Conservation (phyloP, 1,140 invertebrate genomes). For the Triops longicaudatus region DNA sequence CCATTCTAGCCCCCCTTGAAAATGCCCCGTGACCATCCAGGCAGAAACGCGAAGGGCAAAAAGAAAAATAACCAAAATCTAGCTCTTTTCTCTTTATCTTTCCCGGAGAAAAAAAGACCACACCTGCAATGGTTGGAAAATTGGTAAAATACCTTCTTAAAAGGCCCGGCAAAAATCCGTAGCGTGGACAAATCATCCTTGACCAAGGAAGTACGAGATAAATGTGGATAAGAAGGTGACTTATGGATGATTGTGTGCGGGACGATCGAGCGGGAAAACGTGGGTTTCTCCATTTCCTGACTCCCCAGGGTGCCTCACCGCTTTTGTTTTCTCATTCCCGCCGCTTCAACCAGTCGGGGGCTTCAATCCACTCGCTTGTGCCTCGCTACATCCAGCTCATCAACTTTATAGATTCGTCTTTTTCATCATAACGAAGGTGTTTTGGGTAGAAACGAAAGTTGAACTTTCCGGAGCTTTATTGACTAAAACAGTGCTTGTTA, state of each 20-base stretch:
- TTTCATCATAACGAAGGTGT: neutral
- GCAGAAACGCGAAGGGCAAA: neutral
- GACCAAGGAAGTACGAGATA: neutral
- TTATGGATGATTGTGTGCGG: slow-evolving; percentile 3
- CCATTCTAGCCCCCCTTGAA: neutral
- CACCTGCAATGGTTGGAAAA: neutral
- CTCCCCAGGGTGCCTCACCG: slow-evolving; percentile 8
- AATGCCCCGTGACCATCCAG: neutral
- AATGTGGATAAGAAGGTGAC: neutral
- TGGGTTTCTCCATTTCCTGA: slow-evolving; percentile 2
- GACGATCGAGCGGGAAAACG: neutral
- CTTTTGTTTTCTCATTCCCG: slow-evolving; percentile 15
- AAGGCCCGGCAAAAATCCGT: neutral
- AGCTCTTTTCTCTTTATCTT: too few relatives aligned
- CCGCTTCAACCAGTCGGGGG: neutral
- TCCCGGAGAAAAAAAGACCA: neutral
- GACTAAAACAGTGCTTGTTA: neutral
- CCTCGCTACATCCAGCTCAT: neutral
- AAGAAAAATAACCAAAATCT: too few relatives aligned
- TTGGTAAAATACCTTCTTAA: neutral
- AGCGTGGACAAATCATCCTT: neutral
- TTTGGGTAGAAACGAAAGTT: neutral
- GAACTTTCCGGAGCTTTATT: neutral
- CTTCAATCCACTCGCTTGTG: neutral
- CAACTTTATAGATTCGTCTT: neutral